Evolutionary conservation across 2,888 invertebrate species (phyloP), one percentile per base, ranked within the genome.

Genomic region (Rhimphoctona megacephalus): DNA sequence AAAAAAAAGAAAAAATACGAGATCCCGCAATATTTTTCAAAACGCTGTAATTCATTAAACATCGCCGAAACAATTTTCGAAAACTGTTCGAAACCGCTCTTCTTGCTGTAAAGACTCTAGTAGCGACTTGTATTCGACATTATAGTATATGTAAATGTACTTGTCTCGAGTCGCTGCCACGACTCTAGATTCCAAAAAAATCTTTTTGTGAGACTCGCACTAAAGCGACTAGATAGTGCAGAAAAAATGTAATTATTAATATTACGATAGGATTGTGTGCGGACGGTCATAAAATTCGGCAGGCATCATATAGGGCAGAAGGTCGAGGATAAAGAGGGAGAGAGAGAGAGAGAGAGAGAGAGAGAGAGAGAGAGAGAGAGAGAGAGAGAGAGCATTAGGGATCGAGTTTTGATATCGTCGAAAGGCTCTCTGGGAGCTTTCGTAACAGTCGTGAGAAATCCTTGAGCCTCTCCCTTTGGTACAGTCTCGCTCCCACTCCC

Each of bases 321-420:
- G 79, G 61, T 67, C 49, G 70, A 19, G 69, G 43, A 69, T 43
- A 66, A 36, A 74, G 74, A 49, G 70, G 19, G 3, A 30, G 61
- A 61, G 30, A 57, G 11, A 57, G 22, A 11, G 54, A 54, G 54
- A 54, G 25, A 57, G 22, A 25, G 57, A 57, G 57, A 14, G 25
- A 57, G 22, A 52, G 70, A 19, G 3, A 30, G 61, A 61, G 30
- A 57, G 11, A 57, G 22, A 11, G 54, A 54, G 54, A 54, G 25
- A 57, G 22, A 25, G 57, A 57, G 57, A 14, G 25, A 57, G 22
- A 52, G 76, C 76, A 80, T 80, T 77, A 72, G 70, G 80, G 80
- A 80, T 83, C 64, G 80, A 66, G 66, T 76, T 86, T 86, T 77
- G 80, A 79, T 86, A 83, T 30, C 83, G 49, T 72, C 72, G 79